Conservation (phyloP, 2,797 vertebrate genomes). For the Syngnathus rostellatus region DNA sequence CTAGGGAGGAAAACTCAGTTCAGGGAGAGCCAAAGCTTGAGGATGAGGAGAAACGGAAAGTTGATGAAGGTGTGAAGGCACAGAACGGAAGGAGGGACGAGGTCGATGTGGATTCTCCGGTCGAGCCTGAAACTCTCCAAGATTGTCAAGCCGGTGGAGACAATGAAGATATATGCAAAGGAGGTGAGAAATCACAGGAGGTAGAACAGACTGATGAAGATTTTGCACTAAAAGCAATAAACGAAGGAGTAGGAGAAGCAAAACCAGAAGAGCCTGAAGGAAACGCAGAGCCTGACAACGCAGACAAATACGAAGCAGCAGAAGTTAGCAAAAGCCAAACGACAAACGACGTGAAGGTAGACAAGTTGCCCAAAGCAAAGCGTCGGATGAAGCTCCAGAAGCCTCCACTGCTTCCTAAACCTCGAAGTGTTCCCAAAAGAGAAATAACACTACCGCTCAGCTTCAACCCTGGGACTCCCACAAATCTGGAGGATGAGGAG, state of each 20-base stretch:
- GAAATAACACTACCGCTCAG: slow-evolving; percentile 64
- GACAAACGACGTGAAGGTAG: slow-evolving; percentile 4
- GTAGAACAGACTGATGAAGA: slow-evolving; percentile 13
- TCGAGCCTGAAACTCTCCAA: slow-evolving; percentile 15
- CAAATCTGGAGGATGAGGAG: slow-evolving; percentile 58
- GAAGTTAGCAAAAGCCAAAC: slow-evolving; percentile 20
- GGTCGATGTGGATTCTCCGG: slow-evolving; percentile 4
- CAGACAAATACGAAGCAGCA: slow-evolving; percentile 3
- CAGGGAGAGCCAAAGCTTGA: slow-evolving; percentile 20
- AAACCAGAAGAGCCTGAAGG: slow-evolving; percentile 31
- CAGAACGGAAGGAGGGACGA: slow-evolving; percentile 10
- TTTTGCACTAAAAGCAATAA: slow-evolving; percentile 29
- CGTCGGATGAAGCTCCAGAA: slow-evolving; percentile 55
- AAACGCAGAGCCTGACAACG: slow-evolving; percentile 30
- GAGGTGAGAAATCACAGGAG: slow-evolving; percentile 16
- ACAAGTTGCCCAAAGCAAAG: slow-evolving; percentile 46
- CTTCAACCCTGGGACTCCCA: slow-evolving; percentile 44
- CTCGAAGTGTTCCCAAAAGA: slow-evolving; percentile 71
- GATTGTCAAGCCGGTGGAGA: slow-evolving; percentile 19
- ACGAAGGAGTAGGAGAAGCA: slow-evolving; percentile 33
- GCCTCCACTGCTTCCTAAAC: slow-evolving; percentile 64
- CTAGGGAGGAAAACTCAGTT: slow-evolving; percentile 23
- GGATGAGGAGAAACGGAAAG: slow-evolving; percentile 5
- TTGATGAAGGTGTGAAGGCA: slow-evolving; percentile 10
- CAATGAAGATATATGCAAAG: slow-evolving; percentile 11